phyloP scores from a whole-genome alignment of 2,888 invertebrate genomes.

The Agonum fuliginosum region DNA sequence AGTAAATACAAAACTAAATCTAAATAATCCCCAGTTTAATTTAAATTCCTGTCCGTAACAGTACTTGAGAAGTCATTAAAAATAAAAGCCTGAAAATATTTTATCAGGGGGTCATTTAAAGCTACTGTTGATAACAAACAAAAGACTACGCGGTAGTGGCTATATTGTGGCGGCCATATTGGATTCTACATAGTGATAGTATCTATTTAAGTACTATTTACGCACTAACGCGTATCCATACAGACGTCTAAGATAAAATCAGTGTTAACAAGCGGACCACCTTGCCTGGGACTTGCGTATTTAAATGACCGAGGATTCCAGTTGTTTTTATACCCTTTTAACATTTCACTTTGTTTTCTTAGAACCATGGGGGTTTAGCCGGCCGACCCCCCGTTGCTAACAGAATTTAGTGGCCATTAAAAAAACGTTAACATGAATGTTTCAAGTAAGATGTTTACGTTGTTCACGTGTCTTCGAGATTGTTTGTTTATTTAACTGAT shows the following conservation, averaged over 20 bases:
- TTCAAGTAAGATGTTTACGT: conserved; percentile 55
- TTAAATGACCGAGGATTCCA: conserved; percentile 50
- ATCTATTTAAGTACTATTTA: conserved; percentile 3
- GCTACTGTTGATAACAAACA: conserved; percentile 17
- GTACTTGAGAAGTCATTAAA: not conserved
- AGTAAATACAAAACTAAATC: too few species aligned
- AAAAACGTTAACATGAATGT: conserved; percentile 56
- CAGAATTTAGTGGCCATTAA: conserved; percentile 57
- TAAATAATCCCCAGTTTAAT: not conserved
- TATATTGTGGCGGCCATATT: conserved; percentile 4
- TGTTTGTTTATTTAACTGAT: conserved; percentile 45
- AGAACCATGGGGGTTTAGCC: conserved; percentile 44
- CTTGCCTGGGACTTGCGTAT: conserved; percentile 32
- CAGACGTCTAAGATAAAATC: conserved; percentile 57
- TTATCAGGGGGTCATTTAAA: not conserved
- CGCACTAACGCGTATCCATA: conserved; percentile 49
- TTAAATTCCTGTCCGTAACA: conserved; percentile 4
- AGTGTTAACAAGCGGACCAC: conserved; percentile 58
- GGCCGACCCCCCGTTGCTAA: conserved; percentile 41
- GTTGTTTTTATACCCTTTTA: conserved; percentile 54
- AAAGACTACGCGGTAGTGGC: not conserved
- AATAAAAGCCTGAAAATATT: not conserved
- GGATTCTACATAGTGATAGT: conserved; percentile 9
- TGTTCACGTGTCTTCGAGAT: conserved; percentile 12
- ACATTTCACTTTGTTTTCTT: conserved; percentile 57